A percentile compares a stretch with the other conserved stretches of the same genome.
These are phyloP conservation scores for Drosophila virilis DNA, from an alignment of 1,140 invertebrate genomes.

Conservation along the genomic window DNA sequence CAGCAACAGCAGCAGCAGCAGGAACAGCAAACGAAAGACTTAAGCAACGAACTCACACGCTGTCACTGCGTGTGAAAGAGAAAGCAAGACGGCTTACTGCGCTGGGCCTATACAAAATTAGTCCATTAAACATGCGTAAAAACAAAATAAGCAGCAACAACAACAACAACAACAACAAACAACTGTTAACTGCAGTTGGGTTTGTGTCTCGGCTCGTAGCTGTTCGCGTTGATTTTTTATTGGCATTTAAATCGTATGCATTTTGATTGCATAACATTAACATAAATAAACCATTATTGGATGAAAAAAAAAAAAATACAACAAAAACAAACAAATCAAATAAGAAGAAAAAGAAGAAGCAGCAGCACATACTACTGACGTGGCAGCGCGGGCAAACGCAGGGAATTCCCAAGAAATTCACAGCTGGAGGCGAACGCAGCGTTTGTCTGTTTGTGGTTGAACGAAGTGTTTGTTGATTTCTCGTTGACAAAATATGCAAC, in stretches of 20 bases:
- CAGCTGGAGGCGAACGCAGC: constrained; percentile 65
- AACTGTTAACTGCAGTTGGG: constrained; percentile 71
- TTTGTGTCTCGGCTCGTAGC: constrained; percentile 38
- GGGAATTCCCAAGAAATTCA: constrained; percentile 84
- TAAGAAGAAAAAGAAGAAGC: constrained; percentile 7
- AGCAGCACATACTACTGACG: constrained; percentile 13
- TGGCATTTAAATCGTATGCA: constrained; percentile 83
- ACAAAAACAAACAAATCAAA: background rate
- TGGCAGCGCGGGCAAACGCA: constrained; percentile 31
- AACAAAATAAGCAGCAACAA: constrained; percentile 61
- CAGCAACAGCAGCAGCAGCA: constrained; percentile 16
- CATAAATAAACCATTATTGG: constrained; percentile 83
- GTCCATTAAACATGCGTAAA: constrained; percentile 83
- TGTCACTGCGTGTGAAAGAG: constrained; percentile 53
- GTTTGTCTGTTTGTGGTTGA: background rate
- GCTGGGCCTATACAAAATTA: constrained; percentile 67
- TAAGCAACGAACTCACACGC: constrained; percentile 71
- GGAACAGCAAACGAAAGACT: constrained; percentile 65
- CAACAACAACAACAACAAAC: constrained; percentile 42
- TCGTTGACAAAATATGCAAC: constrained; percentile 84
- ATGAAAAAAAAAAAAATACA: constrained; percentile 28
- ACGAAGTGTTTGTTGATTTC: constrained; percentile 70
- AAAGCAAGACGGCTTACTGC: constrained; percentile 31
- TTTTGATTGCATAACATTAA: constrained; percentile 84
- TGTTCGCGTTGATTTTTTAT: constrained; percentile 81